phyloP scores from a whole-genome alignment of 2,113 vertebrate species.

The Dolichallabes microphthalmus region DNA sequence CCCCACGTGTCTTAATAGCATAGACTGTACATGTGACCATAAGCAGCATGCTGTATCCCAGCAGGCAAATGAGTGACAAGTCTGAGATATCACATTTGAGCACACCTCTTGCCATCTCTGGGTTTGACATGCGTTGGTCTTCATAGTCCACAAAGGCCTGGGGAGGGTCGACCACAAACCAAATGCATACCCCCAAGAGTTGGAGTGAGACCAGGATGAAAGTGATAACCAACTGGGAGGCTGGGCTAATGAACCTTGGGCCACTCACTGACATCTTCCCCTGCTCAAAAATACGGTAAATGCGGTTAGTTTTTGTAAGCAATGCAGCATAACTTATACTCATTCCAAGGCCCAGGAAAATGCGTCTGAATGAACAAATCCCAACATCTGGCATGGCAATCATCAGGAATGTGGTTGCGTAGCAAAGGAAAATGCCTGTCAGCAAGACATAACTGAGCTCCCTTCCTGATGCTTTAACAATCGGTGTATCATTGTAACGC shows the following conservation, averaged over 20 bases:
- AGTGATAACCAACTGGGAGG: slow-evolving; percentile 73
- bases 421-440: slow-evolving; percentile 76
- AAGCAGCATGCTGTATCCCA: slow-evolving; percentile 98
- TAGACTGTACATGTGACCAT: slow-evolving; percentile 98
- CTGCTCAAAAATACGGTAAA: slow-evolving; percentile 77
- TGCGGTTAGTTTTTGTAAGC: slow-evolving; percentile 78
- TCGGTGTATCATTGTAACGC: slow-evolving; percentile 76
- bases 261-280: slow-evolving; percentile 73
- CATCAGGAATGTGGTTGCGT: slow-evolving; percentile 76
- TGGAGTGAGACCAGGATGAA: slow-evolving; percentile 74
- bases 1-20: slow-evolving; percentile 86
- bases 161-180: slow-evolving; percentile 71
- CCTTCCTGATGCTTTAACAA: slow-evolving; percentile 74
- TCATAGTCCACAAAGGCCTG: slow-evolving; percentile 74
- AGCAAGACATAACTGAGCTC: slow-evolving; percentile 76
- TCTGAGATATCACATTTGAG: slow-evolving; percentile 78
- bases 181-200: slow-evolving; percentile 76
- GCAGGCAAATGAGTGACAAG: slow-evolving; percentile 86
- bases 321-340: slow-evolving; percentile 76
- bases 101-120: slow-evolving; percentile 67
- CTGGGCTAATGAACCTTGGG: slow-evolving; percentile 72
- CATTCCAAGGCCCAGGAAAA: slow-evolving; percentile 77
- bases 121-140: slow-evolving; percentile 71
- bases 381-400: slow-evolving; percentile 72
- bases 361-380: slow-evolving; percentile 72